phyloP scores from a whole-genome alignment of 1,140 invertebrate species.

The Drosophila quadrilineata region DNA sequence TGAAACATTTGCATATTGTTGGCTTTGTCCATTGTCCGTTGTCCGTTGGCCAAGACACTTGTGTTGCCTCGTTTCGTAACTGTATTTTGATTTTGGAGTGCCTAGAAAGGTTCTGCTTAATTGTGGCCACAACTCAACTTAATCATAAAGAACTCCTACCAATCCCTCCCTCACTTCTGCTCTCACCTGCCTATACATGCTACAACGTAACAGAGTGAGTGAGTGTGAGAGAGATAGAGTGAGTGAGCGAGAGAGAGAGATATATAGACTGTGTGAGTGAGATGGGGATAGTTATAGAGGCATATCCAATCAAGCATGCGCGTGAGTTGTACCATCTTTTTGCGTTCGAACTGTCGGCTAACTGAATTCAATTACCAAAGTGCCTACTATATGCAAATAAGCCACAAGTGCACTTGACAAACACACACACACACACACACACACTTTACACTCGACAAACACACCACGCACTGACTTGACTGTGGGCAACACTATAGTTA shows the following conservation, averaged over 20 bases:
- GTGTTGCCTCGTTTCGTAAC: slow-evolving; percentile 57
- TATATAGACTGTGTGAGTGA: neutral
- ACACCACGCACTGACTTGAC: neutral
- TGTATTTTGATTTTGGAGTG: slow-evolving; percentile 70
- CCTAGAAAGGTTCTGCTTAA: slow-evolving; percentile 78
- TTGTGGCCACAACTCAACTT: slow-evolving; percentile 68
- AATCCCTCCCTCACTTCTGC: no score
- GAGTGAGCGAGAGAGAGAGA: no score
- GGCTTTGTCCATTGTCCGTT: no score
- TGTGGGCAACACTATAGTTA: no score
- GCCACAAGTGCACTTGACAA: slow-evolving; percentile 76
- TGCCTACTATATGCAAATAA: slow-evolving; percentile 80
- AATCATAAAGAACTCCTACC: slow-evolving; percentile 59
- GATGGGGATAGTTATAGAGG: neutral
- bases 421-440: slow-evolving; percentile 52
- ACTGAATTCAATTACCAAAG: slow-evolving; percentile 80
- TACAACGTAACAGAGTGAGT: no score
- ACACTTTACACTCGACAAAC: slow-evolving; percentile 1
- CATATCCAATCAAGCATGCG: slow-evolving; percentile 69
- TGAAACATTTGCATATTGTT: slow-evolving; percentile 75
- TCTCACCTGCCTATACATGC: no score
- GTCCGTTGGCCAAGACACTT: slow-evolving; percentile 70
- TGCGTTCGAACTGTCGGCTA: slow-evolving; percentile 57
- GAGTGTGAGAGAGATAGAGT: no score
- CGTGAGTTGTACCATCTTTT: slow-evolving; percentile 70